Evolutionary conservation across 2,113 vertebrate genomes (phyloP).

Genomic region (Beaufortia kweichowensis): DNA sequence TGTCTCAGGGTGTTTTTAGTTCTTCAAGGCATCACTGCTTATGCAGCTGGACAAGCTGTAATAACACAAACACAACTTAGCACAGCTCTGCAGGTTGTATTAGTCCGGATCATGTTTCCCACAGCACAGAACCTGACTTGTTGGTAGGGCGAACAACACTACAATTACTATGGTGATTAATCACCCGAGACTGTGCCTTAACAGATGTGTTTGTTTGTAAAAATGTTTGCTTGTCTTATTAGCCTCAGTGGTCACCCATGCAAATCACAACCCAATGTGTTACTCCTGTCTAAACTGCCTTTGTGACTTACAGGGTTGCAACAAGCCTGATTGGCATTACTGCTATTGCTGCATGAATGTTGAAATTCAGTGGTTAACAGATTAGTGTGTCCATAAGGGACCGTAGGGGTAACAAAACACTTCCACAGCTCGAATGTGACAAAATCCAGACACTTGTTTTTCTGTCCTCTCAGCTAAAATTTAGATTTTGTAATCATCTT

Average conservation of each 20-base stretch:
- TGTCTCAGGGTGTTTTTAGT: constrained; percentile 26
- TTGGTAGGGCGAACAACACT: constrained; percentile 22
- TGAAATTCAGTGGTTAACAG: constrained; percentile 21
- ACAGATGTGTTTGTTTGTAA: constrained; percentile 43
- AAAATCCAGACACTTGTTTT: constrained; percentile 16
- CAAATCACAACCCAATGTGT: constrained; percentile 13
- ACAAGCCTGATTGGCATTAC: constrained; percentile 23
- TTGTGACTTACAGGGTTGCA: not conserved
- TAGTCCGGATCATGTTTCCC: constrained; percentile 33
- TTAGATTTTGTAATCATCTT: not conserved
- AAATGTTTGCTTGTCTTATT: constrained; percentile 46
- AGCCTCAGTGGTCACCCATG: constrained; percentile 31
- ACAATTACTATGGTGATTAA: constrained; percentile 34
- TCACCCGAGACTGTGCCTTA: constrained; percentile 37
- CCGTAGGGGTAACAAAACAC: constrained; percentile 10
- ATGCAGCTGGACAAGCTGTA: constrained; percentile 45
- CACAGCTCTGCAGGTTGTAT: constrained; percentile 42
- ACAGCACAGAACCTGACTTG: constrained; percentile 42
- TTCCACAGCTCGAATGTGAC: not conserved
- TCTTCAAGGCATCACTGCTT: constrained; percentile 40
- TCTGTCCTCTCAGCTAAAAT: not conserved
- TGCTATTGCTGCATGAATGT: constrained; percentile 2
- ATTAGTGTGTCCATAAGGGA: constrained; percentile 11
- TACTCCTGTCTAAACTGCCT: constrained; percentile 14
- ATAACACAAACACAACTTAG: constrained; percentile 36